Evolutionary conservation across 2,113 vertebrate genomes (phyloP).

Genomic region (Platichthys stellatus): DNA sequence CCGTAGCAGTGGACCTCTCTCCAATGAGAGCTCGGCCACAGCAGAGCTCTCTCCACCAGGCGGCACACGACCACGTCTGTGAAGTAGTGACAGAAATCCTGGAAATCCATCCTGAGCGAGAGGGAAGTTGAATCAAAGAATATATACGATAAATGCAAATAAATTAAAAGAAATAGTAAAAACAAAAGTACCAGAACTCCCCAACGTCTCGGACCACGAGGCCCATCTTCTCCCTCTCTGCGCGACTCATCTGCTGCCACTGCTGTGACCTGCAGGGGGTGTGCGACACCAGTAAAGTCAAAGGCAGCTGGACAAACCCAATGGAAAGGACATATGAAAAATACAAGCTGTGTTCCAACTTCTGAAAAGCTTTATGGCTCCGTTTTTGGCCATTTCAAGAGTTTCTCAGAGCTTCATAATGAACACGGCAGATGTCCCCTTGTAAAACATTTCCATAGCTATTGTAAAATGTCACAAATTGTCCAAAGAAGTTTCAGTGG

Average conservation of each 20-base stretch:
- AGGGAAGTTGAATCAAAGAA: not conserved
- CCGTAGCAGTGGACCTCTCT: slow-evolving; percentile 75
- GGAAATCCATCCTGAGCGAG: slow-evolving; percentile 83
- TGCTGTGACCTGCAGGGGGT: slow-evolving; percentile 79
- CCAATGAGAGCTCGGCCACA: slow-evolving; percentile 81
- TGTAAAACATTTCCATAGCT: slow-evolving; percentile 36
- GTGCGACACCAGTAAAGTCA: slow-evolving; percentile 15
- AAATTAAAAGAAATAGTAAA: not conserved
- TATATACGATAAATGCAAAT: not conserved
- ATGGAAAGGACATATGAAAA: slow-evolving; percentile 40
- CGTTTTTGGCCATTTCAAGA: slow-evolving; percentile 41
- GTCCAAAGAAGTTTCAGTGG: slow-evolving; percentile 29
- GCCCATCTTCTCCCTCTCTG: slow-evolving; percentile 82
- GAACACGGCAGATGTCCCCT: slow-evolving; percentile 46
- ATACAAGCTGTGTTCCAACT: slow-evolving; percentile 37
- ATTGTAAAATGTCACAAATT: slow-evolving; percentile 56
- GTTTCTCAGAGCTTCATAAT: slow-evolving; percentile 49
- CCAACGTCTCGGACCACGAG: slow-evolving; percentile 82
- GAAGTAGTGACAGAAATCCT: slow-evolving; percentile 85
- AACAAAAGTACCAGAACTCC: slow-evolving; percentile 82
- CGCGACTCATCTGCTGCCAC: slow-evolving; percentile 80
- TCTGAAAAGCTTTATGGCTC: slow-evolving; percentile 54
- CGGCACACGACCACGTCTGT: slow-evolving; percentile 85
- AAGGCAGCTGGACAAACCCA: not conserved
- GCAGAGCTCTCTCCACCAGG: slow-evolving; percentile 73